Conservation (phyloP, 2,797 vertebrate species). For the Bothrops alternatus region DNA sequence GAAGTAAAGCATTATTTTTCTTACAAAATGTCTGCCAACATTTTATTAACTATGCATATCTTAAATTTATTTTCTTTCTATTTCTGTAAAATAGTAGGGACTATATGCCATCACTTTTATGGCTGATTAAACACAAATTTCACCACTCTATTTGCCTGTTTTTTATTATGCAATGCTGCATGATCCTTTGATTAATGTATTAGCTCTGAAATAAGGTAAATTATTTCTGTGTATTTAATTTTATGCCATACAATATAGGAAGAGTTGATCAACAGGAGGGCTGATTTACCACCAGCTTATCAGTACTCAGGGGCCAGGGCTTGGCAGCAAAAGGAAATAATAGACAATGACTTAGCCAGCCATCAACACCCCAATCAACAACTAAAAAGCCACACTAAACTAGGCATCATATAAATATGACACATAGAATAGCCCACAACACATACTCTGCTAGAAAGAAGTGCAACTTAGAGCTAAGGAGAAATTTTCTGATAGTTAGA, state of each 20-base stretch:
- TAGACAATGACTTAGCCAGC: not conserved
- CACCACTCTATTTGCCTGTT: not conserved
- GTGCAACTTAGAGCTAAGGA: not conserved
- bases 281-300: not conserved
- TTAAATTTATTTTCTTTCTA: constrained; percentile 36
- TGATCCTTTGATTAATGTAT: not conserved
- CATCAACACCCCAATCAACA: not conserved
- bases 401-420: not conserved
- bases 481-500: not conserved
- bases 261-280: not conserved
- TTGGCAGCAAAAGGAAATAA: not conserved
- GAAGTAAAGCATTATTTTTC: constrained; percentile 13
- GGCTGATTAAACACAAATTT: constrained; percentile 5
- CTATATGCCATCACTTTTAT: constrained; percentile 25
- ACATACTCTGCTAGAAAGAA: not conserved
- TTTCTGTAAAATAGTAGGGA: constrained; percentile 13
- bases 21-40: not conserved
- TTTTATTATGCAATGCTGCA: not conserved
- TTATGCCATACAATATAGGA: not conserved
- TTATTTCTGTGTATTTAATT: constrained; percentile 21
- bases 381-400: not conserved
- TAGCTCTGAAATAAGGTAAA: not conserved
- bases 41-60: constrained; percentile 15
- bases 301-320: not conserved
- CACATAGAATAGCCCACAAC: not conserved